phyloP scores from a whole-genome alignment of 2,888 invertebrate genomes.

The Leptinotarsa tumamoca region DNA sequence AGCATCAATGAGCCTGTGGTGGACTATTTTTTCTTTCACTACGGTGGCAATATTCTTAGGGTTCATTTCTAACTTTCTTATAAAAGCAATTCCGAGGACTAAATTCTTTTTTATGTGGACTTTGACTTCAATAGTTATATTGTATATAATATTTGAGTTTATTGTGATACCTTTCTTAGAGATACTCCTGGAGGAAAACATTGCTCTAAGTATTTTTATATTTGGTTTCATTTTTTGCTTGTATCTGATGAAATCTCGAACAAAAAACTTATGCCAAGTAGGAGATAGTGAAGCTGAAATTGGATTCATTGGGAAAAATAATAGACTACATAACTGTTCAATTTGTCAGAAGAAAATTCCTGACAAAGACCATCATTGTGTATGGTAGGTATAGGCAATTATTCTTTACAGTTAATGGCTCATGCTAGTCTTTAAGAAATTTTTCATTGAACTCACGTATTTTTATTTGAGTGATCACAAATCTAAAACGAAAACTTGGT shows the following conservation, averaged over 20 bases:
- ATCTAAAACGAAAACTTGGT: too few relatives aligned
- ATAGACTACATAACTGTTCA: conserved; percentile 82
- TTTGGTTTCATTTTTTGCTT: conserved; percentile 66
- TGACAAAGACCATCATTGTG: conserved; percentile 83
- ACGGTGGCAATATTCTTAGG: conserved; percentile 57
- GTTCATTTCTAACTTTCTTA: conserved; percentile 57
- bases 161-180: conserved; percentile 79
- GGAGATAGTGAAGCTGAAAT: conserved; percentile 61
- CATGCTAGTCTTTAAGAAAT: too few relatives aligned
- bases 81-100: conserved; percentile 65
- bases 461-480: too few relatives aligned
- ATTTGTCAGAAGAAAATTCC: conserved; percentile 86
- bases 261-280: conserved; percentile 53
- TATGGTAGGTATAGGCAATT: conserved; percentile 72
- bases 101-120: conserved; percentile 84
- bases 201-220: conserved; percentile 69
- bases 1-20: conserved; percentile 67
- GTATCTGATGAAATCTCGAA: conserved; percentile 60
- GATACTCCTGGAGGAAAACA: conserved; percentile 76
- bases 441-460: too few relatives aligned
- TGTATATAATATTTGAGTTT: conserved; percentile 79
- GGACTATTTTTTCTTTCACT: conserved; percentile 60
- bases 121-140: conserved; percentile 74
- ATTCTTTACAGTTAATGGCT: background rate
- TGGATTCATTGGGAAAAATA: conserved; percentile 70